A percentile compares a stretch with the other conserved stretches of the same genome.
These are phyloP conservation scores for Hylaeus volcanicus DNA, from an alignment of 1,140 invertebrate genomes.

Conservation along the genomic window DNA sequence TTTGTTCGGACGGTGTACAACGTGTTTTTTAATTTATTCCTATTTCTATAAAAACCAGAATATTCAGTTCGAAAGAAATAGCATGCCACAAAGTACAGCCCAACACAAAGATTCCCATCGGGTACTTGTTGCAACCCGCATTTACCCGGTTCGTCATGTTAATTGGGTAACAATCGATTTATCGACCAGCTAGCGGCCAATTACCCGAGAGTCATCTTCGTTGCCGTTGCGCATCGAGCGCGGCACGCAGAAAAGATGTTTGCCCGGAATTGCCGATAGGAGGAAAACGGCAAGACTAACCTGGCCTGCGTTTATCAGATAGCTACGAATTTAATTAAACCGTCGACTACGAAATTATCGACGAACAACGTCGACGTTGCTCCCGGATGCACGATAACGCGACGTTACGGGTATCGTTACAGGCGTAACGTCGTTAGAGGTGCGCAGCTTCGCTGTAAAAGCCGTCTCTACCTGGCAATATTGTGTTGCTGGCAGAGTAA, in stretches of 20 bases:
- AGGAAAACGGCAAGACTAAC: background rate
- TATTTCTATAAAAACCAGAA: too few relatives aligned
- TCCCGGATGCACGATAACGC: background rate
- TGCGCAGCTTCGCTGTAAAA: background rate
- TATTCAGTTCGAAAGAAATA: too few relatives aligned
- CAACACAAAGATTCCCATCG: too few relatives aligned
- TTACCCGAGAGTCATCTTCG: background rate
- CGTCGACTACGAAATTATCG: slow-evolving; percentile 9
- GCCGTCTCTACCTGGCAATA: background rate
- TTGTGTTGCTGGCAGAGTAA: too few relatives aligned
- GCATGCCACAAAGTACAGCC: too few relatives aligned
- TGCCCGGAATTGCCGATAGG: background rate
- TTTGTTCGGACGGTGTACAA: too few relatives aligned
- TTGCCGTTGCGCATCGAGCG: background rate
- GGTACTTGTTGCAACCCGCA: background rate
- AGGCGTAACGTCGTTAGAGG: background rate
- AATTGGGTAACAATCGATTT: background rate
- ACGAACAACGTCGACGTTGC: background rate
- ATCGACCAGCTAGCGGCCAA: background rate
- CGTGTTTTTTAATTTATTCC: too few relatives aligned
- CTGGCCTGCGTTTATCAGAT: background rate
- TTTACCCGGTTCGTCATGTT: too few relatives aligned
- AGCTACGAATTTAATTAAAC: slow-evolving; percentile 40
- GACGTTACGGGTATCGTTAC: background rate
- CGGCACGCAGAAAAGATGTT: background rate